Base-by-base conservation (phyloP, 2,888 invertebrate genomes). In the Ormyrus pomaceus region DNA sequence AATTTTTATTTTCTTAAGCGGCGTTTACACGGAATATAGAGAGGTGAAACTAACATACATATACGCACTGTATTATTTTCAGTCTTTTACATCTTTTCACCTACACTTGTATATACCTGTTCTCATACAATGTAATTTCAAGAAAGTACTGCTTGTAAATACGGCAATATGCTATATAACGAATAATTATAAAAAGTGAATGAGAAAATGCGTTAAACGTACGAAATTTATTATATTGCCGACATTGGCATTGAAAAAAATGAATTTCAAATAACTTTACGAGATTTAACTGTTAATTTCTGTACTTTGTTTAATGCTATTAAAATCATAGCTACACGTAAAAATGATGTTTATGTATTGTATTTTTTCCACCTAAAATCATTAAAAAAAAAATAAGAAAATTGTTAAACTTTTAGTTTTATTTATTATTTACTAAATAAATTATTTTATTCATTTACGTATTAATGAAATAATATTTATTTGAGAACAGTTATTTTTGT, bases 221-320 rank as follows among this genome's bases (percentile, higher is more conserved):
- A 77, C 64, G 74, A 77, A 79, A 72, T 72, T 79, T 76, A 81
- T 81, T 71, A 61, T 75, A 74, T 13, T 51, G 77, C 72, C 74
- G 53, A 11, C 56, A 48, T 65, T 19, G 69, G 53, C 72, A 55
- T 51, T 4, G 9, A 70, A 77, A 34, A 76, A 82, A 66, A 55
- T 77, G 71, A 79, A 71, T 76, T 81, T 76, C 56, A 76, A 70
- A 79, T 79, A 66, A 79, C 53, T 74, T 70, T 79, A 82, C 66
- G 64, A 74, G 77, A 70, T 74, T 74, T 62, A 58, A 75, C 68
- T 82, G 80, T 82, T 82, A 75, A 78, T 80, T 80, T 80, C 77
- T 82, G 75, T 82, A 82, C 66, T 77, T 78, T 80, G 76, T 82
- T 80, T 80, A 78, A 74, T 80, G 72, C 65, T 78, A 78, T 80